phyloP scores from a whole-genome alignment of 2,888 invertebrate genomes.

The Coecobrya sp. region DNA sequence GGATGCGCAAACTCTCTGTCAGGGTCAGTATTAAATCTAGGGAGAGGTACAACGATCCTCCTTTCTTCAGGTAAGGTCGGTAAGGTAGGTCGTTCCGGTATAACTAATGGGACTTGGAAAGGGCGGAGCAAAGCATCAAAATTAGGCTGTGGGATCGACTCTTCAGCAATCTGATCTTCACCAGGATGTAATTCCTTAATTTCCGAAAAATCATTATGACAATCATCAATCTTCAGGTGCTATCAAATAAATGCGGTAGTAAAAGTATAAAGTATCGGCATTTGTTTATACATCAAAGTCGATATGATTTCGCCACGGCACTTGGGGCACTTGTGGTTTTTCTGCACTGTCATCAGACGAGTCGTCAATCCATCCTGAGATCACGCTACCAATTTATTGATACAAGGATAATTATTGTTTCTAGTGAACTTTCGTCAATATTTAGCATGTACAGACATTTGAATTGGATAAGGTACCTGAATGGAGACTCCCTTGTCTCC shows the following conservation, averaged over 20 bases:
- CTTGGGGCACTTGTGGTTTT: not conserved
- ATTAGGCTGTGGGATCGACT: conserved; percentile 54
- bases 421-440: no score
- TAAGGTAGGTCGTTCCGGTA: not conserved
- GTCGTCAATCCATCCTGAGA: conserved; percentile 72
- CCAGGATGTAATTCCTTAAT: conserved; percentile 82
- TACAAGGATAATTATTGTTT: not conserved
- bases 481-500: conserved; percentile 32
- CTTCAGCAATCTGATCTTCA: conserved; percentile 83
- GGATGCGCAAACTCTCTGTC: conserved; percentile 69
- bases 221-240: not conserved
- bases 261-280: no score
- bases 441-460: not conserved
- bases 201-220: not conserved
- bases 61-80: conserved; percentile 17
- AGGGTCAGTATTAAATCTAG: conserved; percentile 59
- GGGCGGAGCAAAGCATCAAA: conserved; percentile 9
- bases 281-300: conserved; percentile 82
- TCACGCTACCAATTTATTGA: conserved; percentile 26
- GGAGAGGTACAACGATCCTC: conserved; percentile 19
- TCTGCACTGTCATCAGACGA: conserved; percentile 45
- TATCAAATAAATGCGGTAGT: no score
- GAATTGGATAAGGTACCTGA: conserved; percentile 8
- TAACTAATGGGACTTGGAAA: conserved; percentile 1
- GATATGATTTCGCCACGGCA: conserved; percentile 83